phyloP scores from a whole-genome alignment of 2,888 invertebrate species.

The Drosophila histrio region DNA sequence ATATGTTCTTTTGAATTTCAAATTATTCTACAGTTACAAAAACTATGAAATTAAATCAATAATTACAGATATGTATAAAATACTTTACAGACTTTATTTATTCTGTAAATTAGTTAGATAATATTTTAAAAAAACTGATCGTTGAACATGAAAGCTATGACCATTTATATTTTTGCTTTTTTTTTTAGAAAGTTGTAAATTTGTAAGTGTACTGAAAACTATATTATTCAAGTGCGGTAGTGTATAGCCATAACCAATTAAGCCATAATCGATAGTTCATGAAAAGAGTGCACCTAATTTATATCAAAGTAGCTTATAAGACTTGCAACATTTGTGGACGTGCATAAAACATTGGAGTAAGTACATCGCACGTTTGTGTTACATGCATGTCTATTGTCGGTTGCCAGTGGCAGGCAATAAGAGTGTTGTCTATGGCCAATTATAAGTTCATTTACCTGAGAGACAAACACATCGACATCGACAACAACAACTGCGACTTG shows the following conservation, averaged over 20 bases:
- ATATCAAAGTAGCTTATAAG: conserved; percentile 1
- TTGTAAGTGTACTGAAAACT: too few species aligned
- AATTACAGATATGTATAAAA: too few species aligned
- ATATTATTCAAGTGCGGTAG: background rate
- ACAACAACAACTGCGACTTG: conserved; percentile 20
- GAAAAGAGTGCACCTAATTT: conserved; percentile 1
- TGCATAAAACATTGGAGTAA: conserved; percentile 11
- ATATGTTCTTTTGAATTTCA: too few species aligned
- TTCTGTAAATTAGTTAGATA: too few species aligned
- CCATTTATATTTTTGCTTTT: too few species aligned
- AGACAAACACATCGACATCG: conserved; percentile 21
- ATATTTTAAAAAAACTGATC: too few species aligned
- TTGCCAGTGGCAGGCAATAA: conserved; percentile 23
- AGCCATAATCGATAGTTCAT: conserved; percentile 2
- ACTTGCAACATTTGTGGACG: conserved; percentile 6
- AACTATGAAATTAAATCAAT: too few species aligned
- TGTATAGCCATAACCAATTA: conserved; percentile 43
- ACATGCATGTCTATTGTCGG: conserved; percentile 1
- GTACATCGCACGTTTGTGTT: conserved; percentile 24
- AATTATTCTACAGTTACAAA: too few species aligned
- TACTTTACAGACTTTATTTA: too few species aligned
- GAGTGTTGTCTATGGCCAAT: conserved; percentile 65
- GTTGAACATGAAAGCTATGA: too few species aligned
- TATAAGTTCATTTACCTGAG: conserved; percentile 78
- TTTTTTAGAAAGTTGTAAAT: too few species aligned